Conservation (phyloP, 2,888 invertebrate genomes). For the Sinotaia quadrata region DNA sequence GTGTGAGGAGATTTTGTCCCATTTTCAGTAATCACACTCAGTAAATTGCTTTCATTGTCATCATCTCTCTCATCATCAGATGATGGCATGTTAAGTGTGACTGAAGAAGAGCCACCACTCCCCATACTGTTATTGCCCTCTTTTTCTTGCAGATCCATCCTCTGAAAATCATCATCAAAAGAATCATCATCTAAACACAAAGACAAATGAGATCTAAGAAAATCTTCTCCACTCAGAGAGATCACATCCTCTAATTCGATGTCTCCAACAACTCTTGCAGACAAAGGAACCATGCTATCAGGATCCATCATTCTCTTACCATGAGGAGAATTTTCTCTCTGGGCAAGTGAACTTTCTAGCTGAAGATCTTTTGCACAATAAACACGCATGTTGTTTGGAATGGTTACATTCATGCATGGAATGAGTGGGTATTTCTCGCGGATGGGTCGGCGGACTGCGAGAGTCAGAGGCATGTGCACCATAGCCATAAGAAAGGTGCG, state of each 20-base stretch:
- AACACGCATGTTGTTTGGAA: slow-evolving; percentile 64
- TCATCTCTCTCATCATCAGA: slow-evolving; percentile 6
- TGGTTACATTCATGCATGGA: slow-evolving; percentile 62
- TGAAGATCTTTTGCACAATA: slow-evolving; percentile 57
- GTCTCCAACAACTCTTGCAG: neutral
- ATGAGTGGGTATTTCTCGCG: slow-evolving; percentile 59
- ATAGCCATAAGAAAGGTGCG: slow-evolving; percentile 61
- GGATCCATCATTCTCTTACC: neutral
- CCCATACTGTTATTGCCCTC: slow-evolving; percentile 15
- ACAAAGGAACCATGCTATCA: neutral
- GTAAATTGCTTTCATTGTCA: slow-evolving; percentile 11
- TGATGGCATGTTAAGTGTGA: slow-evolving; percentile 18
- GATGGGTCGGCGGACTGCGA: slow-evolving; percentile 61
- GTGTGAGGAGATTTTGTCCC: neutral
- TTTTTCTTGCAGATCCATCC: neutral
- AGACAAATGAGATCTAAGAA: slow-evolving; percentile 18
- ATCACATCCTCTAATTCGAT: slow-evolving; percentile 26
- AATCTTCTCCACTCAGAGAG: slow-evolving; percentile 11
- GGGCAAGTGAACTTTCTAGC: slow-evolving; percentile 37
- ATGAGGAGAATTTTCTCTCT: slow-evolving; percentile 1
- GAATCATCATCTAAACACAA: slow-evolving; percentile 21
- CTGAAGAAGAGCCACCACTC: slow-evolving; percentile 13
- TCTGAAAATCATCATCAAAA: slow-evolving; percentile 17
- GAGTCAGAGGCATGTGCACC: slow-evolving; percentile 55
- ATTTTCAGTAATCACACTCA: slow-evolving; percentile 3